Conservation (phyloP, 2,888 invertebrate genomes). For the Tachina grossa region DNA sequence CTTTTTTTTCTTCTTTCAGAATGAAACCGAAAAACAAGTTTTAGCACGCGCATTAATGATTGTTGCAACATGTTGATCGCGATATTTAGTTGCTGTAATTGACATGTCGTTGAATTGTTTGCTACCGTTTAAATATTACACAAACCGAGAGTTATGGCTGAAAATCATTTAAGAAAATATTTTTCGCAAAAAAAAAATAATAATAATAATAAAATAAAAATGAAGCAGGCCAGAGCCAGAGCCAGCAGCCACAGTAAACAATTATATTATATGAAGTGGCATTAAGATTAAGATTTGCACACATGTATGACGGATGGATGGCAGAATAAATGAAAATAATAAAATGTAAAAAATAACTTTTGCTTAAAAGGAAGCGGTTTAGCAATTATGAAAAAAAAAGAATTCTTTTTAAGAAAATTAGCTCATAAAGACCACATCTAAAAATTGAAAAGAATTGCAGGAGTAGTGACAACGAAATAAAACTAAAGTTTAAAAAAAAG, state of each 20-base stretch:
- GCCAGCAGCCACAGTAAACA: constrained; percentile 27
- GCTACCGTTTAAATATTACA: constrained; percentile 68
- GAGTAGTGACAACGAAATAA: too few species aligned
- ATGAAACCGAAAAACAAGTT: constrained; percentile 63
- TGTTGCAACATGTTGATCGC: constrained; percentile 70
- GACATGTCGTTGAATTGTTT: constrained; percentile 70
- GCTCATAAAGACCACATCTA: too few species aligned
- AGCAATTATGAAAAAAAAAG: not conserved
- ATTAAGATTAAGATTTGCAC: not conserved
- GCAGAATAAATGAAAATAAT: constrained; percentile 2
- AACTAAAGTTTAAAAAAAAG: too few species aligned
- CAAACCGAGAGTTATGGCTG: constrained; percentile 43
- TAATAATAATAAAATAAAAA: constrained; percentile 4
- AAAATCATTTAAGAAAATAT: constrained; percentile 9
- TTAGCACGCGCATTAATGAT: constrained; percentile 70
- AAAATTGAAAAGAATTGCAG: too few species aligned
- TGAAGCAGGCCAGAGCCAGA: not conserved
- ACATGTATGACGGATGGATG: not conserved
- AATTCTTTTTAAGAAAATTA: not conserved
- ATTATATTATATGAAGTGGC: not conserved
- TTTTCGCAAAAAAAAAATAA: not conserved
- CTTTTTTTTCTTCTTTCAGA: constrained; percentile 1
- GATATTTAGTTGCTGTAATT: constrained; percentile 69
- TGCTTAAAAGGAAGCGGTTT: constrained; percentile 55
- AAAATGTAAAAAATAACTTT: constrained; percentile 24